Evolutionary conservation across 2,113 vertebrate species (phyloP).

Genomic region (Drymodes brunneopygia): DNA sequence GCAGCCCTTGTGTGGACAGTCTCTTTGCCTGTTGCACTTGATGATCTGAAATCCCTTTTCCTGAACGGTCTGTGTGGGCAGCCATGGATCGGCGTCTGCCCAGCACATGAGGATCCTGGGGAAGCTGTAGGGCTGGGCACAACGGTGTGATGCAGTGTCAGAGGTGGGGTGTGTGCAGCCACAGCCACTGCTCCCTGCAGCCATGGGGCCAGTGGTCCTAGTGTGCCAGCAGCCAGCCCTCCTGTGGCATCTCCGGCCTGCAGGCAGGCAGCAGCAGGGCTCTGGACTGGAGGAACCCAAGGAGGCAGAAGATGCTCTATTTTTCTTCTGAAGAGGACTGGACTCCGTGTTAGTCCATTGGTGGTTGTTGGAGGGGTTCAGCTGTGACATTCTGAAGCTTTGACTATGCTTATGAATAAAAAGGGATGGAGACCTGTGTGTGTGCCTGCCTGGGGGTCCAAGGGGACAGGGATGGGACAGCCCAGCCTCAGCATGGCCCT

Average conservation of each 20-base stretch:
- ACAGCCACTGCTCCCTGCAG: fast-evolving
- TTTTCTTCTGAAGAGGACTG: background rate
- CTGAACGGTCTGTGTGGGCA: background rate
- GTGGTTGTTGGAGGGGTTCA: background rate
- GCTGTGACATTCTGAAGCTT: conserved; percentile 2
- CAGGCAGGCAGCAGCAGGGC: background rate
- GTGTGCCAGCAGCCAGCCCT: background rate
- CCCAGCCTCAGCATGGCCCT: too few relatives aligned
- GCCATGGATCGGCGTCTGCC: fast-evolving
- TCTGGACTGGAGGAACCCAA: background rate
- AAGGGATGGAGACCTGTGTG: background rate
- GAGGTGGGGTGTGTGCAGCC: too few relatives aligned
- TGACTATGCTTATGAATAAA: conserved; percentile 50
- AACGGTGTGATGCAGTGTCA: fast-evolving
- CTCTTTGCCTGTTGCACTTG: background rate
- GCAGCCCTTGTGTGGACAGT: background rate
- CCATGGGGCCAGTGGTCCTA: background rate
- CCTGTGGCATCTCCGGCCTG: background rate
- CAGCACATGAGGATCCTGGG: fast-evolving
- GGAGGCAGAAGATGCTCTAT: background rate
- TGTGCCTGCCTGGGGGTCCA: background rate
- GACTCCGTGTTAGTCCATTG: background rate
- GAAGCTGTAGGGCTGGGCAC: fast-evolving
- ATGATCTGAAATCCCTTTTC: background rate
- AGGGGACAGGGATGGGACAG: fast-evolving